A percentile compares a stretch with the other conserved stretches of the same genome.
These are phyloP conservation scores for Pterocles gutturalis DNA, from an alignment of 2,113 vertebrate genomes.

Conservation along the genomic window DNA sequence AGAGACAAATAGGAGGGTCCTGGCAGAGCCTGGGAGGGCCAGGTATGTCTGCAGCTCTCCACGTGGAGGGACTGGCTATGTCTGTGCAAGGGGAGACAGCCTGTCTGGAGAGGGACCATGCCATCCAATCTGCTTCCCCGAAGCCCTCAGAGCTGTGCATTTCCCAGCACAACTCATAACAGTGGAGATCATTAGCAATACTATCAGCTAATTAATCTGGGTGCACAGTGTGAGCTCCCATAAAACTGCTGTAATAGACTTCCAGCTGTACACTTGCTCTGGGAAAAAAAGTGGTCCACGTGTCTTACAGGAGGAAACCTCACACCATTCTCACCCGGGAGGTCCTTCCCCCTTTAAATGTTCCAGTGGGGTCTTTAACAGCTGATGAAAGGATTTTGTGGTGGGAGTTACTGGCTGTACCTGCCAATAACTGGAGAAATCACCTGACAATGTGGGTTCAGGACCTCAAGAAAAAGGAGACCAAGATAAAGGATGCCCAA, in stretches of 20 bases:
- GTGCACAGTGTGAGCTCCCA: background rate
- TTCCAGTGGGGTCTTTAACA: background rate
- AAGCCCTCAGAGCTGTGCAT: background rate
- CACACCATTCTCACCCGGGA: background rate
- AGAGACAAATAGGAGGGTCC: background rate
- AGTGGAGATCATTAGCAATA: background rate
- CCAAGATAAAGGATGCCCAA: background rate
- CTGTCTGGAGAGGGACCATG: background rate
- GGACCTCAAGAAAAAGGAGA: background rate
- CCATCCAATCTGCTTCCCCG: background rate
- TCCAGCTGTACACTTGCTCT: background rate
- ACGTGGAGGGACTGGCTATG: background rate
- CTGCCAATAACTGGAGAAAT: background rate
- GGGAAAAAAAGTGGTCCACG: fast-evolving
- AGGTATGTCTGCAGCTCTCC: background rate
- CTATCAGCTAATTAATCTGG: background rate
- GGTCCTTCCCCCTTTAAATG: background rate
- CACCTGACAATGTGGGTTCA: background rate
- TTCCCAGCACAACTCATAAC: background rate
- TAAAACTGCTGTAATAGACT: background rate
- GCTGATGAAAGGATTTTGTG: background rate
- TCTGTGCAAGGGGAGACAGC: background rate
- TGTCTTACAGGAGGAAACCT: background rate
- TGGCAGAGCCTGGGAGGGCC: background rate
- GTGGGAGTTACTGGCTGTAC: background rate